Evolutionary conservation across 2,888 invertebrate genomes (phyloP), one percentile per base, ranked within the genome.

Genomic region (Pyrgus malvae): DNA sequence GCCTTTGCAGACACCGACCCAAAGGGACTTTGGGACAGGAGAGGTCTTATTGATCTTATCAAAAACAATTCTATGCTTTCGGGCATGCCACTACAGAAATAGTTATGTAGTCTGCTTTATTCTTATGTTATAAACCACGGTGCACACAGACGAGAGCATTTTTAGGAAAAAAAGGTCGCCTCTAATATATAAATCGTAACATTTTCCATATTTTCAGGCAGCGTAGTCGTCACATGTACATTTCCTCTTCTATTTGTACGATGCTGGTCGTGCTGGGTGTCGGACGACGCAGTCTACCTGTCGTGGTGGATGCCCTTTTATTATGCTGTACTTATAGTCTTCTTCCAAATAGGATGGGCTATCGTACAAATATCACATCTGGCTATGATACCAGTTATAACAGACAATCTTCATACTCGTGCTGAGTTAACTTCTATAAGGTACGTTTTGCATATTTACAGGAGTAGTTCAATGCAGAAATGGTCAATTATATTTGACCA

Each of bases 331-430:
- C 86, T 92, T 55, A 95, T 96, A 62, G 80, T 92, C 7, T 84
- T 97, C 63, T 97, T 97, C 82, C 98, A 98, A 88, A 94, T 96
- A 63, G 98, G 98, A 8, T 98, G 98, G 98, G 98, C 98, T 0
- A 91, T 96, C 5, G 96, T 96, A 1, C 98, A 98, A 90, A 97
- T 98, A 67, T 95, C 97, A 0, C 98, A 98, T 83, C 91, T 98
- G 51, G 94, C 98, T 0, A 93, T 98, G 80, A 97, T 98, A 67
- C 97, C 98, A 1, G 93, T 94, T 48, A 91, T 97, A 54, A 93
- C 96, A 0, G 92, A 93, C 40, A 92, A 92, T 62, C 90, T 94
- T 41, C 88, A 93, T 62, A 92, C 94, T 59, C 92, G 97, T 54
- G 92, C 95, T 1, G 95, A 96, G 66, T 90, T 97, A 59, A 96